Base-by-base conservation (phyloP, 2,113 vertebrate species). In the Mus spicilegus region DNA sequence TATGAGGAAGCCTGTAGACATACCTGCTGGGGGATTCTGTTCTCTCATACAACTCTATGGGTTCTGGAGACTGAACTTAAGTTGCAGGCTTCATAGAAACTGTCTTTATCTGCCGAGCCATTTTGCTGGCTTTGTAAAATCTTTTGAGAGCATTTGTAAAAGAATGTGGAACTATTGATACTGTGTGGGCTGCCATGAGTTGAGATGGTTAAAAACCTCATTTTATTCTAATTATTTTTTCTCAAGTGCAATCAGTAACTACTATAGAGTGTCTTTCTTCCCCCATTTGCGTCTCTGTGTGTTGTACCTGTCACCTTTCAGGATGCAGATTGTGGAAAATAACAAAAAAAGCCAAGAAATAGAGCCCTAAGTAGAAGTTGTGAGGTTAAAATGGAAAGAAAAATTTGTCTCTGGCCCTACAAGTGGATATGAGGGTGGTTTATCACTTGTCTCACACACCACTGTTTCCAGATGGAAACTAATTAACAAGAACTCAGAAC, bases 241-340 rank as follows among this genome's bases (percentile, higher is more conserved):
- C 26, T 78, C 39, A 78, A 93, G 22, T 82, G 65, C 12, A 69
- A 33, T 84, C 24, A 49, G 36, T 3, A 14, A 85, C 46, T 72
- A 61, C 3, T 54, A 22, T 51, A 46, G 76, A 51, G 22, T 42
- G 12, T 65, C 24, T 90, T 85, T 28, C 90, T 51, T 90, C 14
- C 17, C 51, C 49, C 20, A 69, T 73, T 46, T 8, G 30, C 75
- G 22, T 9, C 42, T 90, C 51, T 75, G 54, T 69, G 56, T 85
- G 92, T 75, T 86, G 56, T 95, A 46, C 49, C 70, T 94, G n/a
- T 78, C 10, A 84, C 26, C 67, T 89, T 80, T 77, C n/a, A 56
- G 2, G 39, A 26, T 26, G 80, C 69, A 95, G 93, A 94, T 63
- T 49, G 36, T 88, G 8, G 24, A 54, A 94, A 22, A 89, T 33